Evolutionary conservation across 1,140 invertebrate genomes (phyloP).

Genomic region (Drosophila jambulina): DNA sequence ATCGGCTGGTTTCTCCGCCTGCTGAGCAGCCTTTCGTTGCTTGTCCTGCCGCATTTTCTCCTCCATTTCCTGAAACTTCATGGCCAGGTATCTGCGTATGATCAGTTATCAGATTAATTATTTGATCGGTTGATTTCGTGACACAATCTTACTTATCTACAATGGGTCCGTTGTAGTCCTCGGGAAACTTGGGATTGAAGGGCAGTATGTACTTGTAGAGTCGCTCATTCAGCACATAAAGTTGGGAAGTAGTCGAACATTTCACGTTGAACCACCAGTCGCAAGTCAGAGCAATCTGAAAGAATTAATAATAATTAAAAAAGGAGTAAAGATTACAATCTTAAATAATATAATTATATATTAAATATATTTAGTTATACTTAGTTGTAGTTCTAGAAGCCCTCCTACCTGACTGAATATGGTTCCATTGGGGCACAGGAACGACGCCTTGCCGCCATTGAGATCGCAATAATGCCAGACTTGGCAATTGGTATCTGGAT

Average conservation of each 20-base stretch:
- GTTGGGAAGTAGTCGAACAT: conserved; percentile 92
- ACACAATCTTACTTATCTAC: conserved; percentile 89
- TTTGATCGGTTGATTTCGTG: neutral
- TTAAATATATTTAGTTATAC: neutral
- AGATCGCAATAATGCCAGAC: conserved; percentile 96
- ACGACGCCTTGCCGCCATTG: conserved; percentile 95
- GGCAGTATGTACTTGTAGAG: conserved; percentile 95
- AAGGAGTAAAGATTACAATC: neutral
- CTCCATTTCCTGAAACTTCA: conserved; percentile 94
- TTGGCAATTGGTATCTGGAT: conserved; percentile 94
- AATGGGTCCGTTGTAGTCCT: conserved; percentile 93
- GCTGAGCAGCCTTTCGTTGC: conserved; percentile 74
- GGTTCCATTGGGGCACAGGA: conserved; percentile 95
- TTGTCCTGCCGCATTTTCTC: conserved; percentile 88
- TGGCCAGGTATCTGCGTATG: conserved; percentile 89
- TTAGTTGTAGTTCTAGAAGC: neutral
- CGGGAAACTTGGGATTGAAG: conserved; percentile 93
- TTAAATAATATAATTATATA: neutral
- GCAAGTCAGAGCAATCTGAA: conserved; percentile 90
- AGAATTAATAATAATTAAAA: neutral
- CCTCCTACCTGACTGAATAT: conserved; percentile 92
- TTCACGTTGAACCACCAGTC: conserved; percentile 97
- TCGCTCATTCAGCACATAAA: conserved; percentile 94
- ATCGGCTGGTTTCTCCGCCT: conserved; percentile 58
- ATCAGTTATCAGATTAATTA: neutral